Percentiles rank a stretch among this genome's conserved stretches.
phyloP scores from a whole-genome alignment of 2,888 invertebrate genomes.

The Pristionchus entomophagus region DNA sequence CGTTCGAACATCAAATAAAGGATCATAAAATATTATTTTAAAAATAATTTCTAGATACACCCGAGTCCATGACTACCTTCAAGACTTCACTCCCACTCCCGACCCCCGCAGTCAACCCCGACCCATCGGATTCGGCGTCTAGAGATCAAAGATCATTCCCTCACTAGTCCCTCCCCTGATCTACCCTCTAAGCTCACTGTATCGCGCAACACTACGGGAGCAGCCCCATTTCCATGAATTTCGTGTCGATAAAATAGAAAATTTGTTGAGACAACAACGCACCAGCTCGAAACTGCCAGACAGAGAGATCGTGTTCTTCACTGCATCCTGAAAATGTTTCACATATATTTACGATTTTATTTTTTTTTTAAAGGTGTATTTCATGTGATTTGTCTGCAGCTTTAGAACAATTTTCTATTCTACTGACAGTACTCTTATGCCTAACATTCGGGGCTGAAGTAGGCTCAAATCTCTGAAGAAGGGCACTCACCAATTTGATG shows the following conservation, averaged over 20 bases:
- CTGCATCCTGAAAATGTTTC: conserved; percentile 70
- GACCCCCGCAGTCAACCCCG: not conserved
- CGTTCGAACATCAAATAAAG: no score
- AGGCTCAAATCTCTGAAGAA: no score
- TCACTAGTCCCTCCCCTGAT: not conserved
- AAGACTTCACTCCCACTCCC: conserved; percentile 50
- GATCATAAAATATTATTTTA: no score
- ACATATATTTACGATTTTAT: not conserved
- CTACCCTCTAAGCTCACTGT: not conserved
- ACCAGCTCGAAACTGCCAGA: conserved; percentile 75
- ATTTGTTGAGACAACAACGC: conserved; percentile 53
- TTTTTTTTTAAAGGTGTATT: no score
- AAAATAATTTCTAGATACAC: conserved; percentile 50
- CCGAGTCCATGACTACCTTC: conserved; percentile 58
- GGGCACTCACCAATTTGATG: conserved; percentile 72
- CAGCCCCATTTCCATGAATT: not conserved
- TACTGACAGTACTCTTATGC: no score
- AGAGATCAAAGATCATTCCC: conserved; percentile 20
- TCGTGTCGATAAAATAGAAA: not conserved
- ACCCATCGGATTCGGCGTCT: conserved; percentile 46
- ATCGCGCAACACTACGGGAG: not conserved
- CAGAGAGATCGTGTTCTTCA: conserved; percentile 74
- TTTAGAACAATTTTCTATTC: no score
- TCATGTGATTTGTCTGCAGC: no score
- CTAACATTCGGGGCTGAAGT: no score